Base-by-base conservation (phyloP, 1,140 invertebrate species). In the Drosophila erecta region DNA sequence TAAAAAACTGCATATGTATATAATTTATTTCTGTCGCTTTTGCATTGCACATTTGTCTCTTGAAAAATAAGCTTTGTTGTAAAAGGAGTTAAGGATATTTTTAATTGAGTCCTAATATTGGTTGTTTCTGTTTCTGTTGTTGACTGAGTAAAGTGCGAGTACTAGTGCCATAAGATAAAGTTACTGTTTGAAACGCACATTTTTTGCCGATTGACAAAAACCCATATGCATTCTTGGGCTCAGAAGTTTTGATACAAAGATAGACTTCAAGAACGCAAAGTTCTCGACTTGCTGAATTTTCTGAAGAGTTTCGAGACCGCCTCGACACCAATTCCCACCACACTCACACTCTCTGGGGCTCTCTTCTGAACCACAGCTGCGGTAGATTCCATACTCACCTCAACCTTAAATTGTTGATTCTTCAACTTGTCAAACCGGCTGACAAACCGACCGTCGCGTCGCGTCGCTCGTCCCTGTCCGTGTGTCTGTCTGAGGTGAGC, bases 321-420 rank as follows among this genome's bases (percentile, higher is more conserved):
- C 54, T 17, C 41, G 12, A 40, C 41, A 14, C 37, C 14, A 38
- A 30, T 30, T 61, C 24, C 59, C 64, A 66, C 64, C 65, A 62
- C 49, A 73, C 43, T 22, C 51, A 35, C 44, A 38, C 37, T 38
- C 37, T 38, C 37, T 14, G 24, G 40, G 24, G 35, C 37, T n/a
- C 27, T 65, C 50, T 67, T 59, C 41, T 59, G 71, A 61, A 61
- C 54, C 58, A 40, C 47, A 40, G 56, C 62, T 44, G 49, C 33
- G 55, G 61, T 58, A 73, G 61, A 76, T 56, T 78, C 65, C 58
- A 58, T 56, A 86, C 77, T 86, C 83, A 87, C 83, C 83, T 79
- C 84, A 87, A 87, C 84, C 83, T 83, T 87, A 87, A 89, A 89
- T 87, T 89, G 84, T 87, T 86, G 83, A 86, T 87, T 86, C 84